Evolutionary conservation across 2,113 vertebrate species (phyloP), one percentile per base, ranked within the genome.

Genomic region (Aleadryas rufinucha): DNA sequence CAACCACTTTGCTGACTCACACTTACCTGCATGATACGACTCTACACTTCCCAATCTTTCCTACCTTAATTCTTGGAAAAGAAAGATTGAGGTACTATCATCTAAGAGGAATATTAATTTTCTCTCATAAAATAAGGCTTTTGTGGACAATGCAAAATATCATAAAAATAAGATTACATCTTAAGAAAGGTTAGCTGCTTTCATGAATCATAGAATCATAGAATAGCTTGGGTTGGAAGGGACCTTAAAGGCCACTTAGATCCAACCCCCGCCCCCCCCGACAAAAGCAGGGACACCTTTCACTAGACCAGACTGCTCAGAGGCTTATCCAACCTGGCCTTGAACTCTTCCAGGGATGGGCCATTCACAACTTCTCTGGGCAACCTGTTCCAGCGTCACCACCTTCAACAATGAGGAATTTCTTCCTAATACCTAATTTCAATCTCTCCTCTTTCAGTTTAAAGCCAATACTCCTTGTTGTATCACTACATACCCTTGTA

Each of bases 91-190:
- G 61, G n/a, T 20, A 42, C 45, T 42, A 22, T 37, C 60, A 44
- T 75, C 71, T 60, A 86, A 78, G 42, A 94, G 18, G 21, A 86
- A 89, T 85, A 90, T 83, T 79, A 95, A 77, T 83, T 96, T 60
- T 68, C 22, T 84, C 30, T 89, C 11, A 7, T 71, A 69, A 92
- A 97, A 87, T 76, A 95, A 97, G 80, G 71, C 54, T 86, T 89
- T 53, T n/a, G 33, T 57, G 54, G 54, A 75, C 13, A 86, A 87
- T 54, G 42, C 26, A 76, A 84, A 90, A 59, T 3, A 33, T 52
- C 56, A 86, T 54, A 57, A 91, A 93, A 96, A 86, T 60, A 89
- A 95, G 39, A 47, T 39, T 15, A 68, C 13, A 60, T 16, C 31
- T 33, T 70, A 84, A 76, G 93, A 81, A 93, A 89, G 42, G 84